phyloP scores from a whole-genome alignment of 2,797 vertebrate genomes.

The Cossypha caffra region DNA sequence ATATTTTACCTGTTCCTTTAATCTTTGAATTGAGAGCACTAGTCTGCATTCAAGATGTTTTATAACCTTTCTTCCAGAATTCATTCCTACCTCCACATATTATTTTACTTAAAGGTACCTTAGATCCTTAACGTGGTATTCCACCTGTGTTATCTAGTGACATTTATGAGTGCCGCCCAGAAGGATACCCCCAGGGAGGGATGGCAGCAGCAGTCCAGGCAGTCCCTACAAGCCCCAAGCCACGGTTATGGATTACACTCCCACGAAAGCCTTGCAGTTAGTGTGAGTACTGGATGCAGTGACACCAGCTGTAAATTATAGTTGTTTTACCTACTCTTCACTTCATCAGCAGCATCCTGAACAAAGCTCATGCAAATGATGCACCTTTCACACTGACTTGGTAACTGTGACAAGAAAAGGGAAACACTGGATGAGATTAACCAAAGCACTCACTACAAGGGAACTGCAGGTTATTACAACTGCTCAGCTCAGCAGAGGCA shows the following conservation, averaged over 20 bases:
- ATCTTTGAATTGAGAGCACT: neutral
- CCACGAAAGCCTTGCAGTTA: constrained; percentile 21
- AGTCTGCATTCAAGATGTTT: neutral
- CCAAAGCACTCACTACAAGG: neutral
- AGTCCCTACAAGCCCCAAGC: constrained; percentile 38
- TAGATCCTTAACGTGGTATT: constrained; percentile 73
- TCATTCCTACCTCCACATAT: neutral
- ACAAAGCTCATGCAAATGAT: neutral
- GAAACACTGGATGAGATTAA: neutral
- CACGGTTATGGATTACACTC: constrained; percentile 1
- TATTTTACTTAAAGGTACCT: neutral
- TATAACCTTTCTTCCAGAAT: neutral
- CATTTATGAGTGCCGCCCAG: constrained; percentile 65
- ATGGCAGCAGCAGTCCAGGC: constrained; percentile 47
- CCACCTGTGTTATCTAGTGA: constrained; percentile 79
- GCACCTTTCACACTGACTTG: neutral
- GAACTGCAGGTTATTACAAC: neutral
- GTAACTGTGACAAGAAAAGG: neutral
- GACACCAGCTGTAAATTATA: neutral
- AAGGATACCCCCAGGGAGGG: constrained; percentile 45
- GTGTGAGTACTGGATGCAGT: constrained; percentile 11
- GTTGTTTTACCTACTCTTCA: neutral
- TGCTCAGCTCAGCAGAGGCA: neutral
- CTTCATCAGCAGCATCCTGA: neutral
- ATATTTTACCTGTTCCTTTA: neutral